A percentile compares a stretch with the other conserved stretches of the same genome.
Conservation (phyloP, 2,797 vertebrate genomes). For the Falco biarmicus region DNA sequence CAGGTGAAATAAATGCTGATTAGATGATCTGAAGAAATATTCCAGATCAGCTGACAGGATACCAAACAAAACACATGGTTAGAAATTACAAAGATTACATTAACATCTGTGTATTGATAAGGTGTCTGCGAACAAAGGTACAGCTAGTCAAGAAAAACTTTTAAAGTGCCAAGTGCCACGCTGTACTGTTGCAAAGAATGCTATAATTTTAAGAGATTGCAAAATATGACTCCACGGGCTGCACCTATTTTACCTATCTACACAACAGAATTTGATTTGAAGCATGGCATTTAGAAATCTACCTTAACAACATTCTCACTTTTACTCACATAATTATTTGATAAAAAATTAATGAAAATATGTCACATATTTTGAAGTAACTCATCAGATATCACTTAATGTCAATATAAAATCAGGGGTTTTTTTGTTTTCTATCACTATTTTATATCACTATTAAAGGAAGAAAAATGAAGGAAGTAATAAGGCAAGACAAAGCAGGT, state of each 20-base stretch:
- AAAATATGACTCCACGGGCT: neutral
- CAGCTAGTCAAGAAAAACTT: neutral
- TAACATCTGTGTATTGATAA: neutral
- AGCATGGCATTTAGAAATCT: neutral
- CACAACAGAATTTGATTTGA: neutral
- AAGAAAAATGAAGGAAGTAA: neutral
- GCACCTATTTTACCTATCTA: too few relatives aligned
- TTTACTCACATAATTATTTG: neutral
- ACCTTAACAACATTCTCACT: neutral
- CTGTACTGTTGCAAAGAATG: neutral
- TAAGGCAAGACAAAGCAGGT: neutral
- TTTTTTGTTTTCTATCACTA: neutral
- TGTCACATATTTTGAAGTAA: neutral
- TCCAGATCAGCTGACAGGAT: neutral
- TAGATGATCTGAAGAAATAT: neutral
- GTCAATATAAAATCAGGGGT: neutral
- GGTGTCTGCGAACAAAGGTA: neutral
- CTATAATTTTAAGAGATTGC: fast-evolving
- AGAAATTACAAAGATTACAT: neutral
- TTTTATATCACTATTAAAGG: neutral
- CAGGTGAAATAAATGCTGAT: neutral
- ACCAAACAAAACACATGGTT: neutral
- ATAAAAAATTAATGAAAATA: too few relatives aligned
- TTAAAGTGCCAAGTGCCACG: neutral
- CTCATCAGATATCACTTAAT: neutral